Evolutionary conservation across 2,888 invertebrate species (phyloP).

Genomic region (Hydraecia micacea): DNA sequence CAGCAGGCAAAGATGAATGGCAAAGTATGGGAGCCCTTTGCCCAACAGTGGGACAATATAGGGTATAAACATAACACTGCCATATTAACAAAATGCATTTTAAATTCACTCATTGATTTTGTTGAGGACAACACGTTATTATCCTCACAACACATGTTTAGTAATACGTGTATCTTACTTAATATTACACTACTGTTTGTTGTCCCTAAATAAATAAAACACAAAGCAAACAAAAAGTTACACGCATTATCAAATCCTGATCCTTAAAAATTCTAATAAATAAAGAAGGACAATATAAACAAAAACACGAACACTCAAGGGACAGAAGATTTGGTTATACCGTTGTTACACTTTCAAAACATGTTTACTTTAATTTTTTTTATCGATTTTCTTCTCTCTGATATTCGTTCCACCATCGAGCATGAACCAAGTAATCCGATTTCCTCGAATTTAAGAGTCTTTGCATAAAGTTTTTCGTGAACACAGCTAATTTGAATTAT

Average conservation of each 20-base stretch:
- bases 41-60: too few species aligned
- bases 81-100: background rate
- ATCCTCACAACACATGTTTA: too few species aligned
- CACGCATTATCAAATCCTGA: too few species aligned
- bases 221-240: background rate
- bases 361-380: background rate
- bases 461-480: background rate
- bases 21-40: too few species aligned
- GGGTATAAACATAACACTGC: too few species aligned
- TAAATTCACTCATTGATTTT: background rate
- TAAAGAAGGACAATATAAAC: background rate
- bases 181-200: too few species aligned
- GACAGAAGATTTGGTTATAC: background rate
- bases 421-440: background rate
- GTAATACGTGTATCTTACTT: too few species aligned
- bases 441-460: background rate
- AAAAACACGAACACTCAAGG: background rate
- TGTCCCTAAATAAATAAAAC: too few species aligned
- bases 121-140: too few species aligned
- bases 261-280: background rate
- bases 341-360: background rate
- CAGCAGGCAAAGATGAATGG: too few species aligned
- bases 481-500: background rate
- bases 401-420: background rate
- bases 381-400: background rate